These are phyloP conservation scores for Drosophila repletoides DNA, from an alignment of 1,140 invertebrate genomes.

Conservation along the genomic window DNA sequence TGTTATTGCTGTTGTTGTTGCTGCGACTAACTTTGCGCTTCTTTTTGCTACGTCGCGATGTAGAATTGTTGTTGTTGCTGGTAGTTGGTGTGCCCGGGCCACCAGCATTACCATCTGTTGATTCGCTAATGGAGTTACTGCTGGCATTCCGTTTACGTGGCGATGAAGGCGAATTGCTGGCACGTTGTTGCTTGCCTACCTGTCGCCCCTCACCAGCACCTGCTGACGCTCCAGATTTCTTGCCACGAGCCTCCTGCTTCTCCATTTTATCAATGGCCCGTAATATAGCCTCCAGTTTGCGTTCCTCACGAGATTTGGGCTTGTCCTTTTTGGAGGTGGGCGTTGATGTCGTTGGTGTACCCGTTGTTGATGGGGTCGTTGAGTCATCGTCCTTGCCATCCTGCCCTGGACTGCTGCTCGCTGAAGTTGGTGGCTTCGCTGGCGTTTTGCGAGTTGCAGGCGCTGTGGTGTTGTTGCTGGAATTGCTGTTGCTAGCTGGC, in stretches of 20 bases:
- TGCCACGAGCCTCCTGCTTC: conserved; percentile 88
- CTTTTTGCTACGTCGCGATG: conserved; percentile 61
- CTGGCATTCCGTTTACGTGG: conserved; percentile 55
- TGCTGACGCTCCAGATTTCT: conserved; percentile 84
- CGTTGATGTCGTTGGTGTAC: conserved; percentile 34
- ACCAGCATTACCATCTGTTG: conserved; percentile 2
- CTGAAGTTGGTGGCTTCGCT: conserved; percentile 20
- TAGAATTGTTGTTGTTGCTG: conserved; percentile 22
- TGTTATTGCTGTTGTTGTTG: conserved; percentile 56
- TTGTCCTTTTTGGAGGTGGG: conserved; percentile 62
- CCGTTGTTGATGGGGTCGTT: conserved; percentile 11
- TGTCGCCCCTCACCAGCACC: conserved; percentile 40
- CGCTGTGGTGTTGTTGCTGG: conserved; percentile 15
- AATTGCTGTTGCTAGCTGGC: not conserved
- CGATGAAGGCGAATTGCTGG: conserved; percentile 67
- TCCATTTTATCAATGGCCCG: conserved; percentile 94
- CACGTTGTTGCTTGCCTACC: conserved; percentile 56
- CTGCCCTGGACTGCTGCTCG: not conserved
- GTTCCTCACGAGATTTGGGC: conserved; percentile 91
- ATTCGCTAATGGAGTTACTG: conserved; percentile 57
- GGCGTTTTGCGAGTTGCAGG: conserved; percentile 37
- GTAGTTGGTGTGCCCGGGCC: conserved; percentile 25
- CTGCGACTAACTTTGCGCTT: conserved; percentile 74
- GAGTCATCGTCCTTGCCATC: conserved; percentile 5
- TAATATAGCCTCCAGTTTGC: conserved; percentile 98